Conservation (phyloP, 2,113 vertebrate species). For the Tauraco erythrolophus region DNA sequence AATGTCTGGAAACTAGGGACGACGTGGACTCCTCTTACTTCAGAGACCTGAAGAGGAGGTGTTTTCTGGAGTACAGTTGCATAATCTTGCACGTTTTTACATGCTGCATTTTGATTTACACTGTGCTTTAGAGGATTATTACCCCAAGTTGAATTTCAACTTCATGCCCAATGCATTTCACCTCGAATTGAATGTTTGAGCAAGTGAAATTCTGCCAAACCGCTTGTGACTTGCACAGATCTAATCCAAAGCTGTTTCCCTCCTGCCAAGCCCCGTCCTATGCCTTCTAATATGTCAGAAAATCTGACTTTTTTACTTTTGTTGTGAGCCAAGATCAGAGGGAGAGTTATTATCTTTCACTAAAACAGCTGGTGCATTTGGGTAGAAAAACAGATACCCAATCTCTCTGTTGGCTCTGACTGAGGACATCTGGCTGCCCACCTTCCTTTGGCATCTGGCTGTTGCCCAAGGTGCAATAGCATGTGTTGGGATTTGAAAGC, state of each 20-base stretch:
- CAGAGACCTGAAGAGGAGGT: neutral
- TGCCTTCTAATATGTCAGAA: neutral
- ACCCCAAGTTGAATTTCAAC: neutral
- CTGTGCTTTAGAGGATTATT: neutral
- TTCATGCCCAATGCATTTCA: neutral
- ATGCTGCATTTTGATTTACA: neutral
- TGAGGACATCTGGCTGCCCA: neutral
- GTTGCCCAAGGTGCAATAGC: neutral
- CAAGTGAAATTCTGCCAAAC: neutral
- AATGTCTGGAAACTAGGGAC: neutral
- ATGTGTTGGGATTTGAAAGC: neutral
- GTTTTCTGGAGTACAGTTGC: neutral
- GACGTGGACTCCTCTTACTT: fast-evolving
- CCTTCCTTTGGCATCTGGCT: neutral
- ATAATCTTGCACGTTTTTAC: neutral
- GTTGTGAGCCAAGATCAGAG: neutral
- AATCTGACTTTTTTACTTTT: neutral
- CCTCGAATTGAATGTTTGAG: neutral
- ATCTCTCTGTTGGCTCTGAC: neutral
- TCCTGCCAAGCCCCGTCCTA: neutral
- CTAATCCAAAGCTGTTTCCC: neutral
- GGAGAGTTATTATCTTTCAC: neutral
- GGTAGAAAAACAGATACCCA: neutral
- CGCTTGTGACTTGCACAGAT: neutral
- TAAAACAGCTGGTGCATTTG: neutral